Percentiles rank a stretch among this genome's conserved stretches.
Conservation (phyloP, 2,888 invertebrate genomes). For the Crepidodera aurea region DNA sequence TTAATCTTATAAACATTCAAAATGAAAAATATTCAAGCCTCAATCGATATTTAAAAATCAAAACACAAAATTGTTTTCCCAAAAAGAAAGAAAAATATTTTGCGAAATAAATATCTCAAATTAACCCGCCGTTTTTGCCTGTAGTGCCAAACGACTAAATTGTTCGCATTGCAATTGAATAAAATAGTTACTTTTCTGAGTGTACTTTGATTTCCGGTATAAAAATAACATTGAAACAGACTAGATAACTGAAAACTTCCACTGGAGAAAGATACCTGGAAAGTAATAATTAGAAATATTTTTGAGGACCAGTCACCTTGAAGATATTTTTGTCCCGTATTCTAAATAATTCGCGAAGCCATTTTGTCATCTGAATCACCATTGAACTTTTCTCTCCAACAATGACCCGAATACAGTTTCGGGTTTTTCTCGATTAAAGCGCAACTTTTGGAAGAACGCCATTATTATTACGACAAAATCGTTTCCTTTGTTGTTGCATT, state of each 20-base stretch:
- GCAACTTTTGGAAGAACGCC: slow-evolving; percentile 36
- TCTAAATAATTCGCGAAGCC: slow-evolving; percentile 48
- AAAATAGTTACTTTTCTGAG: not conserved
- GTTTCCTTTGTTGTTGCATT: slow-evolving; percentile 12
- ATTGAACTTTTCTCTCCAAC: slow-evolving; percentile 23
- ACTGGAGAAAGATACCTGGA: slow-evolving; percentile 14
- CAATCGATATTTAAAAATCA: too few species aligned
- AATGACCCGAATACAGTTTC: slow-evolving; percentile 22
- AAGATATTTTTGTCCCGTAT: slow-evolving; percentile 48
- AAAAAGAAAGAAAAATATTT: too few species aligned
- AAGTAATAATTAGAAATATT: slow-evolving; percentile 45
- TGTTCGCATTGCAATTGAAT: too few species aligned
- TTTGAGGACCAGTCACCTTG: slow-evolving; percentile 48
- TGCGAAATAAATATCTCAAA: too few species aligned
- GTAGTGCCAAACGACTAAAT: too few species aligned
- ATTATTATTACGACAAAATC: slow-evolving; percentile 26
- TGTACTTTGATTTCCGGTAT: slow-evolving; percentile 10
- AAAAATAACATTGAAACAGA: slow-evolving; percentile 3
- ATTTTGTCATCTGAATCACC: slow-evolving; percentile 43
- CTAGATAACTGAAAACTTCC: not conserved
- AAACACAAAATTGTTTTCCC: too few species aligned
- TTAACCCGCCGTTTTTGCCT: too few species aligned
- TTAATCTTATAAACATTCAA: too few species aligned
- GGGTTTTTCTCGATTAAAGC: slow-evolving; percentile 27
- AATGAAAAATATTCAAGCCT: too few species aligned